Conservation (phyloP, 2,113 vertebrate species). For the Regulus satrapa region DNA sequence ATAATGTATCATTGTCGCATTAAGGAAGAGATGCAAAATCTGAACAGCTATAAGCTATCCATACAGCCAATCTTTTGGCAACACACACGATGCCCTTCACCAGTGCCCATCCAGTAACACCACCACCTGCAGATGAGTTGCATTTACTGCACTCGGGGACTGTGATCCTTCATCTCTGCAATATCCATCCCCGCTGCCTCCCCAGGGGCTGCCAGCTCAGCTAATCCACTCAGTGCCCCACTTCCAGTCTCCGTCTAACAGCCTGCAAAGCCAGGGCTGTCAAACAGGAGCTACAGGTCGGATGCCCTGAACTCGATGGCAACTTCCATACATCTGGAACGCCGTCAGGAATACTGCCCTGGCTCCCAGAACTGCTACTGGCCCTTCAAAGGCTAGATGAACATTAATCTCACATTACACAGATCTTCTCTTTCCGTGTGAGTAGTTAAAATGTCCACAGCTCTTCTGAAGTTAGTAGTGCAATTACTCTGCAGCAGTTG, state of each 20-base stretch:
- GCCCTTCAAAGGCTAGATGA: neutral
- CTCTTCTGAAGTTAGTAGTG: neutral
- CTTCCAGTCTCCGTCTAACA: neutral
- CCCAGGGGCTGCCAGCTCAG: neutral
- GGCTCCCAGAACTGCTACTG: neutral
- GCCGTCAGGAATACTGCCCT: neutral
- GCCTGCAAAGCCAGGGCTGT: neutral
- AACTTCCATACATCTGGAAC: neutral
- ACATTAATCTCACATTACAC: neutral
- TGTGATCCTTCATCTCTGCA: neutral
- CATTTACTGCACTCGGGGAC: neutral
- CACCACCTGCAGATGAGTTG: neutral
- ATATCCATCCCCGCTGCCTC: neutral
- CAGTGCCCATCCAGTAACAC: neutral
- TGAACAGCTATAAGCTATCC: neutral
- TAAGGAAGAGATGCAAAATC: neutral
- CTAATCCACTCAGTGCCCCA: neutral
- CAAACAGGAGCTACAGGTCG: neutral
- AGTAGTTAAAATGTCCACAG: neutral
- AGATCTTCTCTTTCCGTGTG: neutral
- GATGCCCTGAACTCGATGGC: fast-evolving
- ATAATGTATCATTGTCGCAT: neutral
- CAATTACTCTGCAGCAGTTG: neutral
- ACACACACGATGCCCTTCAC: neutral
- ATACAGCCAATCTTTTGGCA: neutral